Conservation (phyloP, 2,797 vertebrate genomes). For the Phrynocephalus forsythii region DNA sequence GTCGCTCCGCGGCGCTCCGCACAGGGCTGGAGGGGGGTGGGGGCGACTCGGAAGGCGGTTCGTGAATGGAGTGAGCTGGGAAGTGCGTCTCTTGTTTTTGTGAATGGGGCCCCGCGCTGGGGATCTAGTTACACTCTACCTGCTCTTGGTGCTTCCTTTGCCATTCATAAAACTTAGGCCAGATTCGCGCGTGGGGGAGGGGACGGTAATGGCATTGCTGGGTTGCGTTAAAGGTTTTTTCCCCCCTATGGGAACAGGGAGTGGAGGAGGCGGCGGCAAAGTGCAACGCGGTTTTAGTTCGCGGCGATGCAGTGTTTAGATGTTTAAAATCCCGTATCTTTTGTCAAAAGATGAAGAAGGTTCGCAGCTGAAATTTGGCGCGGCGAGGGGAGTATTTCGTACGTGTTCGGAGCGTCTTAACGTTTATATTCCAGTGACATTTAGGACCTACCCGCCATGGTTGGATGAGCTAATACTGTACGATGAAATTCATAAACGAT, state of each 20-base stretch:
- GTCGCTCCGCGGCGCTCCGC: conserved; percentile 59
- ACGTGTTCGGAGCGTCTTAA: conserved; percentile 12
- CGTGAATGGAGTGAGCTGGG: conserved; percentile 79
- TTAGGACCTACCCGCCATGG: conserved; percentile 31
- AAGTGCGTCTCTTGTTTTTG: conserved; percentile 78
- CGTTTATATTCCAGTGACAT: conserved; percentile 35
- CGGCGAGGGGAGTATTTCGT: background rate
- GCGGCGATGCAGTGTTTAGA: background rate
- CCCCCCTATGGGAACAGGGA: conserved; percentile 36
- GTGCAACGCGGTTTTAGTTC: conserved; percentile 28
- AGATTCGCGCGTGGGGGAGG: conserved; percentile 65
- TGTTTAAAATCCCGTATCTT: background rate
- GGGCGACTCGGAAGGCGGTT: conserved; percentile 71
- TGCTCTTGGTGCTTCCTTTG: conserved; percentile 66
- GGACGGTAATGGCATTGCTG: conserved; percentile 41
- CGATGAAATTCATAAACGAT: background rate
- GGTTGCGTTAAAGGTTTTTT: conserved; percentile 56
- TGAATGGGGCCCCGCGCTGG: conserved; percentile 75
- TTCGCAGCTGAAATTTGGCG: background rate
- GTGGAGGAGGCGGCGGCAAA: background rate
- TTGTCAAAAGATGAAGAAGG: background rate
- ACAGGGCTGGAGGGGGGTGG: conserved; percentile 63
- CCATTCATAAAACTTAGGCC: conserved; percentile 74
- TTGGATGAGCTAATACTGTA: conserved; percentile 23
- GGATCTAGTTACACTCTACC: conserved; percentile 78